A percentile compares a stretch with the other conserved stretches of the same genome.
phyloP scores from a whole-genome alignment of 2,888 invertebrate species.

The Rhopalosiphum nymphaeae region DNA sequence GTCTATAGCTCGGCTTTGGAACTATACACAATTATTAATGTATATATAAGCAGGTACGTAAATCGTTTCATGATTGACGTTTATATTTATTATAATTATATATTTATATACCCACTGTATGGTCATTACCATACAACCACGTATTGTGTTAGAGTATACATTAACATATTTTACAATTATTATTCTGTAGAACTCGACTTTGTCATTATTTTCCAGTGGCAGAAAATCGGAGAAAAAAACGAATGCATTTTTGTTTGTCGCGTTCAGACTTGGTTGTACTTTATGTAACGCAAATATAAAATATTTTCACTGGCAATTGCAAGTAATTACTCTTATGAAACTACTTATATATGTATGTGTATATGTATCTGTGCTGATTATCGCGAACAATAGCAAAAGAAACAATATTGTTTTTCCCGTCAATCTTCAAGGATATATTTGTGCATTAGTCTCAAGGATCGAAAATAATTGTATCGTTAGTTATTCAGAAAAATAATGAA shows the following conservation, averaged over 20 bases:
- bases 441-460: conserved; percentile 44
- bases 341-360: not conserved
- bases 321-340: conserved; percentile 62
- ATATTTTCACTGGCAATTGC: conserved; percentile 44
- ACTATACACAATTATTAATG: not conserved
- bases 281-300: not conserved
- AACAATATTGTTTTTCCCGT: conserved; percentile 62
- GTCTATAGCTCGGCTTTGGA: not conserved
- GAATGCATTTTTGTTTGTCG: not conserved
- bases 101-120: not conserved
- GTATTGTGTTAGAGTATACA: not conserved
- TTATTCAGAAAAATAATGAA: conserved; percentile 52
- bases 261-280: not conserved
- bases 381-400: conserved; percentile 53
- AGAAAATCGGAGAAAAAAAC: not conserved
- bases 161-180: not conserved
- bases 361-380: conserved; percentile 51
- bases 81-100: not conserved
- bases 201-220: not conserved
- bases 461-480: conserved; percentile 48
- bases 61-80: not conserved
- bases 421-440: conserved; percentile 53
- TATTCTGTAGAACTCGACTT: not conserved
- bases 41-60: not conserved
- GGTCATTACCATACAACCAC: not conserved